Evolutionary conservation across 1,140 invertebrate genomes (phyloP).

Genomic region (Drosophila simulans): DNA sequence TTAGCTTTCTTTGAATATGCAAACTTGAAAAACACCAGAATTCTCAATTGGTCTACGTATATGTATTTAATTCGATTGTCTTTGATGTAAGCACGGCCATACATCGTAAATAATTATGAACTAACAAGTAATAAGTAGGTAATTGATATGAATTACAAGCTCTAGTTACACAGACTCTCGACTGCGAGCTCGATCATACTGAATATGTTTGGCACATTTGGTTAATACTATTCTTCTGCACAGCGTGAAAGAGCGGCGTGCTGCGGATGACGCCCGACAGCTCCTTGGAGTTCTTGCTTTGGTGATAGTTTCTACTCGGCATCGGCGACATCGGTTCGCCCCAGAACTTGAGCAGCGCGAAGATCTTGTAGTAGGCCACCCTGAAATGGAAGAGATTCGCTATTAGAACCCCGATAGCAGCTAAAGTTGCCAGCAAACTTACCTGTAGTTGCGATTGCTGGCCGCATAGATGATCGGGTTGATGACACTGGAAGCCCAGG

Average conservation of each 20-base stretch:
- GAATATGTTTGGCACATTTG: slow-evolving; percentile 84
- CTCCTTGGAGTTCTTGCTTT: slow-evolving; percentile 83
- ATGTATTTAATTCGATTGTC: slow-evolving; percentile 44
- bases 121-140: slow-evolving; percentile 60
- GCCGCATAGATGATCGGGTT: slow-evolving; percentile 95
- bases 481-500: slow-evolving; percentile 94
- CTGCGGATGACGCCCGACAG: slow-evolving; percentile 78
- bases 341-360: slow-evolving; percentile 80
- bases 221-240: slow-evolving; percentile 79
- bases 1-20: too few relatives aligned
- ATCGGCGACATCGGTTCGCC: slow-evolving; percentile 81
- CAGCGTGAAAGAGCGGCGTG: slow-evolving; percentile 79
- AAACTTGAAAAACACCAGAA: neutral
- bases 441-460: slow-evolving; percentile 91
- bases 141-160: slow-evolving; percentile 35
- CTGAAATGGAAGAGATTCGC: slow-evolving; percentile 18
- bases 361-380: slow-evolving; percentile 80
- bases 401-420: neutral
- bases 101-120: slow-evolving; percentile 46
- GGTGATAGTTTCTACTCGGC: slow-evolving; percentile 82
- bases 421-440: neutral
- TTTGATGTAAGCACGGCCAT: slow-evolving; percentile 32
- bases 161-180: slow-evolving; percentile 52
- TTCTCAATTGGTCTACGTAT: slow-evolving; percentile 42
- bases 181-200: slow-evolving; percentile 60